A percentile compares a stretch with the other conserved stretches of the same genome.
phyloP scores from a whole-genome alignment of 2,113 vertebrate species.

The Hemichromis elongatus region DNA sequence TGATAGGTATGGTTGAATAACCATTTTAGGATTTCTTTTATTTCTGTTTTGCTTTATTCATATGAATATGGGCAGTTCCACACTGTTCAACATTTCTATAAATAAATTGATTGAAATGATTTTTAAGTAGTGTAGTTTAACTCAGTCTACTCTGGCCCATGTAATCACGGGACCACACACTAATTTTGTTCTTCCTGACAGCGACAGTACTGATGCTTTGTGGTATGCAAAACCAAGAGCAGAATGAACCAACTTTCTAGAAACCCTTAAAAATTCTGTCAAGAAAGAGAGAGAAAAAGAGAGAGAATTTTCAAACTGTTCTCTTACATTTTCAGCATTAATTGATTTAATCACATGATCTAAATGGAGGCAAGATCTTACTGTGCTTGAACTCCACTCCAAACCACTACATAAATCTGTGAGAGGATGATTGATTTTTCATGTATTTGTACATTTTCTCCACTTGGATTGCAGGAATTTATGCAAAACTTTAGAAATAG shows the following conservation, averaged over 20 bases:
- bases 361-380: background rate
- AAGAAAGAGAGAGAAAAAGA: background rate
- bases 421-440: background rate
- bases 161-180: background rate
- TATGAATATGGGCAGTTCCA: too few relatives aligned
- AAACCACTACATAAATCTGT: background rate
- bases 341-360: background rate
- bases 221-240: background rate
- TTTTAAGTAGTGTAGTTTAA: background rate
- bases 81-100: too few relatives aligned
- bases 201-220: background rate
- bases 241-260: background rate
- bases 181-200: background rate
- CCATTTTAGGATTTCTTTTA: too few relatives aligned
- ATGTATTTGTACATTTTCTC: background rate
- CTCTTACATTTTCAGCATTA: background rate
- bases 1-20: too few relatives aligned
- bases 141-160: background rate
- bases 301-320: background rate
- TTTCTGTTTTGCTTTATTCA: too few relatives aligned
- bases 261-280: accelerated
- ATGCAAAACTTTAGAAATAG: accelerated
- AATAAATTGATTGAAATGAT: too few relatives aligned
- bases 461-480: background rate
- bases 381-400: background rate